Evolutionary conservation across 2,113 vertebrate species (phyloP).

Genomic region (Alethe diademata): DNA sequence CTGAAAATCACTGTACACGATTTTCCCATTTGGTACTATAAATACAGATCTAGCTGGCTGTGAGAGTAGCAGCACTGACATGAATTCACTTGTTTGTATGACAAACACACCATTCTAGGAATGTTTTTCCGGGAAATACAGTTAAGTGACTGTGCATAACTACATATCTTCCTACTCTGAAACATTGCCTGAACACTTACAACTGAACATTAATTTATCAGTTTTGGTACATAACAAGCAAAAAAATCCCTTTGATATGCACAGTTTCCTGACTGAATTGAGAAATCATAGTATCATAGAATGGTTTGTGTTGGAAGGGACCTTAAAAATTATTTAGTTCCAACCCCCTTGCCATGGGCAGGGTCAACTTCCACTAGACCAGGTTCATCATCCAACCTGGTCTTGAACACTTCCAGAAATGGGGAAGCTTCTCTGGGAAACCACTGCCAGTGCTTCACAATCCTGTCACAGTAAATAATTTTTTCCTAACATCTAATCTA

Average conservation of each 20-base stretch:
- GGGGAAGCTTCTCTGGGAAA: too few species aligned
- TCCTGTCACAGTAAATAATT: too few species aligned
- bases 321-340: background rate
- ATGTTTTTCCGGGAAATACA: background rate
- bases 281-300: background rate
- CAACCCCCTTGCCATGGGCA: background rate
- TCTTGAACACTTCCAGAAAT: too few species aligned
- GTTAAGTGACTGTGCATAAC: background rate
- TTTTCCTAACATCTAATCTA: too few species aligned
- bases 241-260: background rate
- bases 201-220: background rate
- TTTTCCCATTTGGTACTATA: constrained; percentile 1
- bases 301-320: background rate
- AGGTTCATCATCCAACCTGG: background rate
- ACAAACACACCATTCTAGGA: background rate
- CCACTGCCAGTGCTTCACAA: too few species aligned
- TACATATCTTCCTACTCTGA: background rate
- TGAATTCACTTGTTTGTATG: background rate
- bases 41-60: background rate
- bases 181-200: background rate
- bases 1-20: background rate
- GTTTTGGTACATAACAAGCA: background rate
- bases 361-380: background rate
- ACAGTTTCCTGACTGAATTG: background rate
- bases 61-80: background rate